Base-by-base conservation (phyloP, 2,888 invertebrate species). In the Drosophila cognata region DNA sequence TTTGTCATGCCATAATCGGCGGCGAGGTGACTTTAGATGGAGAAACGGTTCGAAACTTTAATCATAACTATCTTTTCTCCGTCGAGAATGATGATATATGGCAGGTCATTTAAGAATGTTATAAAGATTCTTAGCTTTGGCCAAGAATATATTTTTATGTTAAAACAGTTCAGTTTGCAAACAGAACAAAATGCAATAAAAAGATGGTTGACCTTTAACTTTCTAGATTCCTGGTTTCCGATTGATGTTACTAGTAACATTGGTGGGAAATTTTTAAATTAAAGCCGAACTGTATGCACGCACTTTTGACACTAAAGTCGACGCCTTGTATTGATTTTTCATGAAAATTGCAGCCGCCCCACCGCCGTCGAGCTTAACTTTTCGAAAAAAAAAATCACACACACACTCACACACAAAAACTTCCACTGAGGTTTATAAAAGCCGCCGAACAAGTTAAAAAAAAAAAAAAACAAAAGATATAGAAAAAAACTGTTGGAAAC, bases 351-450 rank as follows among this genome's bases (percentile, higher is more conserved):
- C 55, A 13, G 16, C 29, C 18, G 29, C 29, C 10, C 31, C 31
- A 21, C 11, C 21, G 10, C 33, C 16, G 18, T 6, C 13, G 33
- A 33, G 63, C 21, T 58, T 55, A 85, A 87, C 78, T 87, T 85
- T 84, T 87, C 67, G 25, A 79, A 74, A 84, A 78, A 84, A 82
- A 16, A 36, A 36, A 35, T 8, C 11, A 13, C 11, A 35, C 4
- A 46, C 25, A 25, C 21, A 79, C 74, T 81, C 79, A 79, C 81
- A 81, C 61, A 56, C 56, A 55, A 82, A 82, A 85, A 87, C 82
- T 87, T 85, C 64, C 68, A 71, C 68, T 71, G 82, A 87, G 82
- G 88, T 85, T 84, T 82, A 82, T 76, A 73, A 84, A 84, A 78
- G 81, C 78, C 68, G 71, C 36, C 74, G 46, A 81, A 82, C 80